Conservation (phyloP, 2,888 invertebrate species). For the Dasypogon diadema region DNA sequence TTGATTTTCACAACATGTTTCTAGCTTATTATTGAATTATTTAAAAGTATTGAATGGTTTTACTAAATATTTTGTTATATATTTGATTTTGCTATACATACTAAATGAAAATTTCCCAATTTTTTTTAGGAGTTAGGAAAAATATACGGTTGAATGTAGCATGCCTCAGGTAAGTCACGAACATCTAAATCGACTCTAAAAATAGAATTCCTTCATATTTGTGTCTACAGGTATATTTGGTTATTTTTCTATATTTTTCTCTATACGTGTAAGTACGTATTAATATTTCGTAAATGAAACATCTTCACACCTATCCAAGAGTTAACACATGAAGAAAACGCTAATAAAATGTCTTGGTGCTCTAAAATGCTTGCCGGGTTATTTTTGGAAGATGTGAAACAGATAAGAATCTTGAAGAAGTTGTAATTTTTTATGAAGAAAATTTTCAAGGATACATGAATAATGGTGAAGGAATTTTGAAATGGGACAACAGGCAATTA, state of each 20-base stretch:
- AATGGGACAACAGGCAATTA: not conserved
- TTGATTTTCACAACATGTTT: too few relatives aligned
- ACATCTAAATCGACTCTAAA: conserved; percentile 51
- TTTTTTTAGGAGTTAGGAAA: too few relatives aligned
- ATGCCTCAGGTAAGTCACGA: conserved; percentile 54
- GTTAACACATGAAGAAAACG: conserved; percentile 19
- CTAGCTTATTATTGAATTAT: too few relatives aligned
- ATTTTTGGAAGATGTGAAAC: conserved; percentile 44
- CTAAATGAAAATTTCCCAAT: too few relatives aligned
- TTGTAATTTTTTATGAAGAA: conserved; percentile 34
- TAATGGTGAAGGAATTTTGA: conserved; percentile 1
- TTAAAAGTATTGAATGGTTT: too few relatives aligned
- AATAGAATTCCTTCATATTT: conserved; percentile 48
- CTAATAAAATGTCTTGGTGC: conserved; percentile 31
- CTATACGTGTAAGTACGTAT: conserved; percentile 28
- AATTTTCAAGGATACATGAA: conserved; percentile 37
- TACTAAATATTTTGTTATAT: too few relatives aligned
- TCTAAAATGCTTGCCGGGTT: conserved; percentile 39
- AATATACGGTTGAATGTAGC: conserved; percentile 1
- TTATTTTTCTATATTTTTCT: conserved; percentile 28
- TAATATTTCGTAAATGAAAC: conserved; percentile 45
- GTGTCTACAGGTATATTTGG: conserved; percentile 44
- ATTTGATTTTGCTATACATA: too few relatives aligned
- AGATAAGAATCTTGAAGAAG: conserved; percentile 32
- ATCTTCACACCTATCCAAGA: conserved; percentile 34